Evolutionary conservation across 2,888 invertebrate genomes (phyloP).

Genomic region (Tetragnatha montana): DNA sequence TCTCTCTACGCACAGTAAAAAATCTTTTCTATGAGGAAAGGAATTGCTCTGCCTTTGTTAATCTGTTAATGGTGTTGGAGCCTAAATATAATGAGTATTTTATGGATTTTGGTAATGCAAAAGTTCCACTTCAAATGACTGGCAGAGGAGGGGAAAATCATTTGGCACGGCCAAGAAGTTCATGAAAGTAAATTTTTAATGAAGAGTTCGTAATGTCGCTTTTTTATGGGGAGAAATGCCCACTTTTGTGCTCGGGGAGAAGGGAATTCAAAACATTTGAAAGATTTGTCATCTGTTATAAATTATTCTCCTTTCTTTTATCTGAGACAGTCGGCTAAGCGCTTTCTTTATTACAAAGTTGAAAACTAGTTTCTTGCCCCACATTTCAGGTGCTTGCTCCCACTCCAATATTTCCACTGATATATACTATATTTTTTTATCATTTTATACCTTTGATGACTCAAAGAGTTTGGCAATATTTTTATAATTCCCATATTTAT

Average conservation of each 20-base stretch:
- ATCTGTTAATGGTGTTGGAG: slow-evolving; percentile 32
- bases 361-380: too few species aligned
- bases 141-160: slow-evolving; percentile 29
- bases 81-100: slow-evolving; percentile 48
- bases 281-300: slow-evolving; percentile 24
- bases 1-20: neutral
- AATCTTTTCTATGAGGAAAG: slow-evolving; percentile 7
- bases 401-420: too few species aligned
- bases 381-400: too few species aligned
- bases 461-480: too few species aligned
- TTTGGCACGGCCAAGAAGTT: slow-evolving; percentile 15
- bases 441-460: too few species aligned
- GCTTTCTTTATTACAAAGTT: neutral
- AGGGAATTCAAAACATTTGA: slow-evolving; percentile 25
- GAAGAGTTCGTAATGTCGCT: slow-evolving; percentile 23
- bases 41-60: slow-evolving; percentile 40
- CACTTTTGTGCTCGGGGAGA: slow-evolving; percentile 12
- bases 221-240: neutral
- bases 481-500: too few species aligned
- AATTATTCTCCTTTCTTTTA: neutral
- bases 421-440: too few species aligned
- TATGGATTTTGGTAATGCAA: slow-evolving; percentile 36
- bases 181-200: slow-evolving; percentile 40
- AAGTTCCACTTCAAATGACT: slow-evolving; percentile 34
- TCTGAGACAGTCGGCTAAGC: neutral